These are phyloP conservation scores for Lampris megalopsis DNA, from an alignment of 2,113 vertebrate genomes.

Conservation along the genomic window DNA sequence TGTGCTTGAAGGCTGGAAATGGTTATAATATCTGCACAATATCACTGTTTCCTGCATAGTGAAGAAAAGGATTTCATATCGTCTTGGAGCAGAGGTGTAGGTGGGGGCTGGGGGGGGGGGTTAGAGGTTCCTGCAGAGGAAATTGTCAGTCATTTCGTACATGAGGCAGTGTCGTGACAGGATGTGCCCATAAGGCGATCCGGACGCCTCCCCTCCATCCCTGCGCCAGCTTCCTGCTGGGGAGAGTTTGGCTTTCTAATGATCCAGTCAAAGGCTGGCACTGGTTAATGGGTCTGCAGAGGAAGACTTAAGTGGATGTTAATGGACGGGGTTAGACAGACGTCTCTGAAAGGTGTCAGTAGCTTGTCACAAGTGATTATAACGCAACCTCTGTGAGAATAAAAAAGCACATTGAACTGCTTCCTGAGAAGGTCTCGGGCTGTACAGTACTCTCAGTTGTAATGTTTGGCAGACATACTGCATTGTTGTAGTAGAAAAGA, in stretches of 20 bases:
- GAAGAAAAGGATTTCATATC: constrained; percentile 2
- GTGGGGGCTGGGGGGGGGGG: neutral
- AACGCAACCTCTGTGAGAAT: no score
- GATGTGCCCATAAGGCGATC: constrained; percentile 33
- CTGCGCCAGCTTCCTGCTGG: constrained; percentile 44
- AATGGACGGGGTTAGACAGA: constrained; percentile 3
- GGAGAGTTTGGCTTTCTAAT: constrained; percentile 46
- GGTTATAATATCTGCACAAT: neutral
- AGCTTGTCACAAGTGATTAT: no score
- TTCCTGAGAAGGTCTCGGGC: neutral
- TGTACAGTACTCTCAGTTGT: neutral
- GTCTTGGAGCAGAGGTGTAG: neutral
- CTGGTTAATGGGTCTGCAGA: constrained; percentile 53
- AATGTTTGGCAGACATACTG: neutral
- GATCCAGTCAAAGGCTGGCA: constrained; percentile 40
- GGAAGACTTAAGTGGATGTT: constrained; percentile 17
- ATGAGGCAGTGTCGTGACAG: constrained; percentile 59
- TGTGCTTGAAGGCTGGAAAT: neutral
- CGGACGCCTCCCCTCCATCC: constrained; percentile 41
- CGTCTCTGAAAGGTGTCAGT: neutral
- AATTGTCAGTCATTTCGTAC: constrained; percentile 8
- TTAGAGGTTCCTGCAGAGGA: constrained; percentile 30
- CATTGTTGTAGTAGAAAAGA: neutral
- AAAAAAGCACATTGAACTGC: no score
- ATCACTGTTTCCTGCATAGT: constrained; percentile 26